Evolutionary conservation across 2,888 invertebrate species (phyloP).

Genomic region (Nomada ferruginata): DNA sequence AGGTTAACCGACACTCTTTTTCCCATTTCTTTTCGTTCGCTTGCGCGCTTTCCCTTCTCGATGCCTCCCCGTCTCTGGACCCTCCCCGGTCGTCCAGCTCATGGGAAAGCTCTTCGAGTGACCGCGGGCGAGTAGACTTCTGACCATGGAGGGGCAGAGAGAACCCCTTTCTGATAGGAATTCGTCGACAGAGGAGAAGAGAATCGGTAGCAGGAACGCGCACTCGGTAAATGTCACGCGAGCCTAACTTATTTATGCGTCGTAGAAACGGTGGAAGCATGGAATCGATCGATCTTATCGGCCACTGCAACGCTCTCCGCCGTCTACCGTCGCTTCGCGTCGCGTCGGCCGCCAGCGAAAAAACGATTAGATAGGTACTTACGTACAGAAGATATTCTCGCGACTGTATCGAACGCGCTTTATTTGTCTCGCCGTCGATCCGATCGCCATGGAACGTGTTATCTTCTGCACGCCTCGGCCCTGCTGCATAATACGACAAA

Average conservation of each 20-base stretch:
- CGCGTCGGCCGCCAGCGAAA: no score
- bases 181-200: conserved; percentile 27
- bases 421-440: no score
- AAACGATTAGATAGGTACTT: no score
- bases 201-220: conserved; percentile 1
- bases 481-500: no score
- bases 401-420: no score
- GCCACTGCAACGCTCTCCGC: not conserved
- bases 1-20: conserved; percentile 38
- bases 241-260: conserved; percentile 73
- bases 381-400: no score
- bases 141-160: conserved; percentile 14
- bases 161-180: conserved; percentile 36
- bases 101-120: conserved; percentile 62
- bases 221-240: conserved; percentile 17
- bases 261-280: conserved; percentile 45
- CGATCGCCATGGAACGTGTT: not conserved
- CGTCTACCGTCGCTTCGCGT: not conserved
- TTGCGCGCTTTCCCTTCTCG: not conserved
- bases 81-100: not conserved
- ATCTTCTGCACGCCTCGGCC: no score
- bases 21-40: not conserved
- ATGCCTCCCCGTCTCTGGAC: not conserved
- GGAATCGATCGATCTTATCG: conserved; percentile 54
- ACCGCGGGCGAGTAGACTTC: conserved; percentile 49